Base-by-base conservation (phyloP, 2,888 invertebrate species). In the Noctua pronuba region DNA sequence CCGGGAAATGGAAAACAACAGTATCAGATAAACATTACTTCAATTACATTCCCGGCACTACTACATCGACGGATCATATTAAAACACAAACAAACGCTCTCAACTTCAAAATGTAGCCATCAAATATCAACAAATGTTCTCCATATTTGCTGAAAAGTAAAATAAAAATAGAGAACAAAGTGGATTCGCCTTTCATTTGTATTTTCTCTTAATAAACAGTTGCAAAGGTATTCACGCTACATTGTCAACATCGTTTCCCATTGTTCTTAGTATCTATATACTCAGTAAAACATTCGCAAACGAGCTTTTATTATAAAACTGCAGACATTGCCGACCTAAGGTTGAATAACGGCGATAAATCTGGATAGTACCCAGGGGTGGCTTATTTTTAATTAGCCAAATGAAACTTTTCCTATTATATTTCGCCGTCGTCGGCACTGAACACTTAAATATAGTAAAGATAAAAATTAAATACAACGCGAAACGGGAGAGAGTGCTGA, bases 371-470 rank as follows among this genome's bases (percentile, higher is more conserved):
- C 93, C 92, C 93, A 82, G 84, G 93, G 93, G 93, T 92, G 92
- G 94, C 92, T 95, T 94, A 93, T 95, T 96, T 95, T 95, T 96
- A 96, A 96, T 96, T 95, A 96, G 94, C 94, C 91, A 95, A 95
- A 96, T 95, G 95, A 95, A 95, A 95, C 94, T 95, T 95, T 95
- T 94, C 93, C 94, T 94, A 94, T 95, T 95, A 94, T 94, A 93
- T 93, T 94, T 92, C 89, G 88, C 92, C 91, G 90, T 91, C 92
- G 94, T 68, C 70, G 91, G 92, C 91, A 92, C 90, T 92, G 90
- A 88, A 87, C 87, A 88, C 87, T 90, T 91, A 91, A 88, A 84
- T 87, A 85, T 86, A 83, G 86, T 82, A 79, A 88, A 93, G 93
- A 94, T 94, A 94, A 94, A 94, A 94, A 95, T 94, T 93, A 94